These are phyloP conservation scores for Simalia tracyae DNA, from an alignment of 2,797 vertebrate species.

Conservation along the genomic window DNA sequence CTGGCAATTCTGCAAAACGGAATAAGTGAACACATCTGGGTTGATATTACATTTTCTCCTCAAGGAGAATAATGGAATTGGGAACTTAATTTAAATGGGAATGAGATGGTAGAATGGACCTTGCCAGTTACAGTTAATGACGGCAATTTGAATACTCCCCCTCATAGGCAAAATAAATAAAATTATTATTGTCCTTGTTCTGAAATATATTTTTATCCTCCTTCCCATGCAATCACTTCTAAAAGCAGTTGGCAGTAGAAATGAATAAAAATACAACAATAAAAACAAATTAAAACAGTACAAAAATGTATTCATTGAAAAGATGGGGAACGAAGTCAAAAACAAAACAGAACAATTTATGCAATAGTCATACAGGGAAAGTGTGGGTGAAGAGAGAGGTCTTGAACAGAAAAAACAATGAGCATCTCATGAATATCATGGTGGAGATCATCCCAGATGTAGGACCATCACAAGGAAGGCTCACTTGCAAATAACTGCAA, in stretches of 20 bases:
- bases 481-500: not conserved
- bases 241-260: not conserved
- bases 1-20: slow-evolving; percentile 19
- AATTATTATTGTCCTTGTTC: not conserved
- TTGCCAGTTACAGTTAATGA: not conserved
- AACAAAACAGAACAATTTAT: not conserved
- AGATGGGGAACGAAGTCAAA: not conserved
- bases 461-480: not conserved
- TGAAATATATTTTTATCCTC: not conserved
- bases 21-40: slow-evolving; percentile 35
- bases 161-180: not conserved
- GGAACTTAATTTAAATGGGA: not conserved
- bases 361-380: not conserved
- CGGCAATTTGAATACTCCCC: not conserved
- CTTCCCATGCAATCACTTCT: not conserved
- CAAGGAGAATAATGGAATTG: slow-evolving; percentile 1
- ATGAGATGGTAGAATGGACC: not conserved
- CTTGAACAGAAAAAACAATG: not conserved
- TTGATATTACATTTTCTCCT: not conserved
- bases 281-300: not conserved
- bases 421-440: not conserved
- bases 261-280: not conserved
- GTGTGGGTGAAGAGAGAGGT: not conserved
- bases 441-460: not conserved
- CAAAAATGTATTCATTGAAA: not conserved